Conservation (phyloP, 2,113 vertebrate genomes). For the Oxyruncus cristatus region DNA sequence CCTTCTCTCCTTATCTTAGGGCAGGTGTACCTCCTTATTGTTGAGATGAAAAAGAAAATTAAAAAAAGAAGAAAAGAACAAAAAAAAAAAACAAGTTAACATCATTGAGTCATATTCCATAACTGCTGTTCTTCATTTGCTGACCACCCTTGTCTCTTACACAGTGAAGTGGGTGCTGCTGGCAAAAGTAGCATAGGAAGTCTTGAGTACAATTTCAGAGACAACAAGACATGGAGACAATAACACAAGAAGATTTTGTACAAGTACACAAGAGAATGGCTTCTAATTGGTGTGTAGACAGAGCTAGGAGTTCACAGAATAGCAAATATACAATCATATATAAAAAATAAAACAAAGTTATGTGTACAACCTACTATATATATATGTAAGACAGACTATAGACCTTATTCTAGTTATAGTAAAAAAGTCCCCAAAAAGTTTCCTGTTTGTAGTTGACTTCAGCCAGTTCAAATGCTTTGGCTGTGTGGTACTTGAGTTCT, state of each 20-base stretch:
- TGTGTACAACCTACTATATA: neutral
- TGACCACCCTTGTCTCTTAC: neutral
- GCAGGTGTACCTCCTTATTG: neutral
- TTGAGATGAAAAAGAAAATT: neutral
- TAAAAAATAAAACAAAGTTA: neutral
- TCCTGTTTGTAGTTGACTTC: neutral
- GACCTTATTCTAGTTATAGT: neutral
- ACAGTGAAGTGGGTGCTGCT: neutral
- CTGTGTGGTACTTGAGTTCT: neutral
- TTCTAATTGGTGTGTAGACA: neutral
- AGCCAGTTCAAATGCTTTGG: neutral
- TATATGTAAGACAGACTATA: neutral
- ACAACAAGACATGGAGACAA: neutral
- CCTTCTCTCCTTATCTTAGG: neutral
- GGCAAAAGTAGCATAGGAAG: neutral
- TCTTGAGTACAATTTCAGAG: neutral
- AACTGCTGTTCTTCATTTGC: neutral
- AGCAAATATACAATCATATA: neutral
- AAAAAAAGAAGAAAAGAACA: accelerated
- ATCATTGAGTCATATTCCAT: neutral
- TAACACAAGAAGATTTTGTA: neutral
- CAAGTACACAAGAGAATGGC: neutral
- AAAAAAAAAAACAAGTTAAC: neutral
- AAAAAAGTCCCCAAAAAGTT: neutral
- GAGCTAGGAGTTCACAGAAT: neutral